phyloP scores from a whole-genome alignment of 2,113 vertebrate species.

The Sminthopsis crassicaudata region DNA sequence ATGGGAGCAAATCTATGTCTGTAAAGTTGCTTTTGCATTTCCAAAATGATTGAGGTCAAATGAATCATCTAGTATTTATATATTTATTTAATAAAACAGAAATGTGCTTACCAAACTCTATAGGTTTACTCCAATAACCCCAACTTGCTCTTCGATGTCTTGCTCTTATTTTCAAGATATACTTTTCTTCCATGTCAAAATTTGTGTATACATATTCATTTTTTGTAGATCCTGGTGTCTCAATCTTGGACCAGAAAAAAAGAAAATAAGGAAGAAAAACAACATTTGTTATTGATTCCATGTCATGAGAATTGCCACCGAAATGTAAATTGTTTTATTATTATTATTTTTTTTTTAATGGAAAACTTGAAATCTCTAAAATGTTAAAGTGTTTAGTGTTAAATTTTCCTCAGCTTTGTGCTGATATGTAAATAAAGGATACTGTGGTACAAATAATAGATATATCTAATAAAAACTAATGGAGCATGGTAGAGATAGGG shows the following conservation, averaged over 20 bases:
- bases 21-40: not conserved
- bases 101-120: conserved; percentile 73
- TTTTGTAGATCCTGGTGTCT: fast-evolving
- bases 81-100: not conserved
- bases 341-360: too few species aligned
- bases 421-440: too few species aligned
- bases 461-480: not conserved
- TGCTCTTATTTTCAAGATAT: conserved; percentile 70
- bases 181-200: conserved; percentile 42
- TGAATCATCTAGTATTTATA: not conserved
- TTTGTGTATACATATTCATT: conserved; percentile 45
- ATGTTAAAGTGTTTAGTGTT: too few species aligned
- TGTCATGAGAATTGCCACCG: not conserved
- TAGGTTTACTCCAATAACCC: conserved; percentile 76
- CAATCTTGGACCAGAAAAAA: not conserved
- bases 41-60: not conserved
- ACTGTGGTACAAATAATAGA: not conserved
- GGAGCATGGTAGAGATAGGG: not conserved
- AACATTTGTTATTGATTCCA: fast-evolving
- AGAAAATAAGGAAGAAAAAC: not conserved
- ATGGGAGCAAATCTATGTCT: not conserved
- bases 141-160: fast-evolving
- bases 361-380: fast-evolving
- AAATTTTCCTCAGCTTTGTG: not conserved
- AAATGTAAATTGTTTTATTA: fast-evolving